Percentiles rank a stretch among this genome's conserved stretches.
Conservation (phyloP, 2,888 invertebrate species). For the Stramonita haemastoma region DNA sequence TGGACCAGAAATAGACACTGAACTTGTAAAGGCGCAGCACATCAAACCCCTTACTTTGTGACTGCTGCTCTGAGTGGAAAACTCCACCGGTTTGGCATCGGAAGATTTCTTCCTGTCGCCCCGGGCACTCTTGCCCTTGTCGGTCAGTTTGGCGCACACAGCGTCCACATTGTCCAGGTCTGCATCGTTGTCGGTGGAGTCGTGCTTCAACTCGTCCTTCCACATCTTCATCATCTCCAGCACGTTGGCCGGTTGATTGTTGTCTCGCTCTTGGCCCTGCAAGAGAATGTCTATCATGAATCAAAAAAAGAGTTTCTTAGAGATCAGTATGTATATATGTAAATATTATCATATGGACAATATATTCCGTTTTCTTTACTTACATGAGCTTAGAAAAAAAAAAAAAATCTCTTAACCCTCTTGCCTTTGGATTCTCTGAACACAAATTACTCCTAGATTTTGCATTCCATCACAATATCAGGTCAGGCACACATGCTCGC, state of each 20-base stretch:
- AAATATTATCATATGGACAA: neutral
- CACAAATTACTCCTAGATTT: too few species aligned
- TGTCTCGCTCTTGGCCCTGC: conserved; percentile 52
- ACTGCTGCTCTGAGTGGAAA: too few species aligned
- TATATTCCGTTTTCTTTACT: neutral
- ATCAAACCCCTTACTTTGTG: too few species aligned
- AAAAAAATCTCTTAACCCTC: too few species aligned
- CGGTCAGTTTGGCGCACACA: neutral
- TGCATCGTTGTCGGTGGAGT: neutral
- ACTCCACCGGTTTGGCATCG: too few species aligned
- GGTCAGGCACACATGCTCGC: too few species aligned
- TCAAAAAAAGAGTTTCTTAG: too few species aligned
- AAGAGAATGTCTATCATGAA: neutral
- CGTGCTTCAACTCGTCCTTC: conserved; percentile 42
- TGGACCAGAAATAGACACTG: too few species aligned
- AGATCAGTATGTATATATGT: neutral
- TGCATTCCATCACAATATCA: too few species aligned
- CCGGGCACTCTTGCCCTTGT: neutral
- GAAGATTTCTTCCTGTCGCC: neutral
- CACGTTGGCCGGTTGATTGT: conserved; percentile 59
- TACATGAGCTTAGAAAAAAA: too few species aligned
- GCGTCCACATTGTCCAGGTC: neutral
- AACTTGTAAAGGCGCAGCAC: too few species aligned
- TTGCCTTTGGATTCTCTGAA: too few species aligned
- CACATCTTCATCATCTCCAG: conserved; percentile 69